Evolutionary conservation across 2,113 vertebrate species (phyloP).

Genomic region (Orcinus orca): DNA sequence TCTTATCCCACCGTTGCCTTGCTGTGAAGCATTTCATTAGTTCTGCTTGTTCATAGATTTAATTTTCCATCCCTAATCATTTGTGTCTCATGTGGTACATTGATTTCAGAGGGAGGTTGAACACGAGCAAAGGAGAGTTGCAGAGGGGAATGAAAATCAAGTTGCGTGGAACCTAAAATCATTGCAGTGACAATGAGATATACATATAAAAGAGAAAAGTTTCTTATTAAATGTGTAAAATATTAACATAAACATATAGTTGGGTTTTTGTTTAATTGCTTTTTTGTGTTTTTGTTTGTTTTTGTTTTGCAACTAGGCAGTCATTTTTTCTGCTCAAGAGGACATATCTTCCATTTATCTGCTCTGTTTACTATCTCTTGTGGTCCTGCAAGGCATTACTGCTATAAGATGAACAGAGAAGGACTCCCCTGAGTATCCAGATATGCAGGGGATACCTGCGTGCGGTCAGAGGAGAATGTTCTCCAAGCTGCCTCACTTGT

Average conservation of each 20-base stretch:
- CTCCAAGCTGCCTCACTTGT: neutral
- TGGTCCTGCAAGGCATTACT: neutral
- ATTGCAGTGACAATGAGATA: neutral
- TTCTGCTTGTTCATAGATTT: slow-evolving; percentile 66
- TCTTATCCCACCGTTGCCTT: slow-evolving; percentile 43
- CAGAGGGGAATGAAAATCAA: slow-evolving; percentile 32
- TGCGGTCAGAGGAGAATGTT: neutral
- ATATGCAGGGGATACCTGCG: neutral
- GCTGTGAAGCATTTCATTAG: slow-evolving; percentile 60
- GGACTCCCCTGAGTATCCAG: neutral
- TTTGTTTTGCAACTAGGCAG: neutral
- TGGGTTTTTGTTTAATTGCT: neutral
- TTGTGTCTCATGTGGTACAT: slow-evolving; percentile 39
- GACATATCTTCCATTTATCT: neutral
- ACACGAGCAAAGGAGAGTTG: neutral
- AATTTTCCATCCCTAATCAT: slow-evolving; percentile 70
- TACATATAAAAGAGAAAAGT: neutral
- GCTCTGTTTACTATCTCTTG: neutral
- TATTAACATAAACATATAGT: neutral
- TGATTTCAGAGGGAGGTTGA: slow-evolving; percentile 39
- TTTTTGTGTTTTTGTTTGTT: neutral
- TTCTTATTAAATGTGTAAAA: slow-evolving; percentile 45
- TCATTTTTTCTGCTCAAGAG: neutral
- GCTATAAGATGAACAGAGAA: neutral
- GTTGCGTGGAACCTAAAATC: neutral